Percentiles rank a stretch among this genome's conserved stretches.
Evolutionary conservation across 2,797 vertebrate genomes (phyloP).

Genomic region (Distichodus sexfasciatus): DNA sequence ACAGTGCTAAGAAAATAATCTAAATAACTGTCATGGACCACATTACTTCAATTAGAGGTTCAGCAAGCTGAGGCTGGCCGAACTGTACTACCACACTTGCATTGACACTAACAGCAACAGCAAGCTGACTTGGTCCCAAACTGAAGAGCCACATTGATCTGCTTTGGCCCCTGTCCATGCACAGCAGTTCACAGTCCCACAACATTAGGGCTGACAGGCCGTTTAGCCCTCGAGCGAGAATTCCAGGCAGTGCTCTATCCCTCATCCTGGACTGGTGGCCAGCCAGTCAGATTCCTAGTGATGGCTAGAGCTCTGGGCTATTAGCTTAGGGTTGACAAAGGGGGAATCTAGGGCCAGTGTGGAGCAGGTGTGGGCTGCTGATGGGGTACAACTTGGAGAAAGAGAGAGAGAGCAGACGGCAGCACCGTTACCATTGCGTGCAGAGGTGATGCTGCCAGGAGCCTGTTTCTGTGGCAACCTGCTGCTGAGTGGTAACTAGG

Average conservation of each 20-base stretch:
- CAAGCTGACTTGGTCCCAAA: neutral
- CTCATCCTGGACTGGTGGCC: neutral
- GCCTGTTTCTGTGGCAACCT: conserved; percentile 83
- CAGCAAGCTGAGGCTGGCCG: too few relatives aligned
- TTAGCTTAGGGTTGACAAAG: neutral
- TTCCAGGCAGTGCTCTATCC: neutral
- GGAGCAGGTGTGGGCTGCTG: conserved; percentile 60
- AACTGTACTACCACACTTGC: too few relatives aligned
- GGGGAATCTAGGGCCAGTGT: conserved; percentile 19
- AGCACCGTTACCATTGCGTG: conserved; percentile 67
- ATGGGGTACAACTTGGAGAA: conserved; percentile 68
- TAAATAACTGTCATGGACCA: too few relatives aligned
- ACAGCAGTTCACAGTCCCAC: neutral
- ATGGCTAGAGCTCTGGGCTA: neutral
- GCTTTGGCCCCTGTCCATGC: neutral
- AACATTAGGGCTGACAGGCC: neutral
- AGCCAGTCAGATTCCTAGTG: conserved; percentile 1
- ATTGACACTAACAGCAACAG: too few relatives aligned
- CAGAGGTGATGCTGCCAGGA: conserved; percentile 69
- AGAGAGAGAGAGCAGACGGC: conserved; percentile 46
- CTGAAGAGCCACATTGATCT: neutral
- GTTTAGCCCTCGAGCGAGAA: neutral
- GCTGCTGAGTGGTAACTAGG: conserved; percentile 79
- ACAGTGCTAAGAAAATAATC: too few relatives aligned
- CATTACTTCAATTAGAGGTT: too few relatives aligned